Base-by-base conservation (phyloP, 2,888 invertebrate genomes). In the Endomychus coccineus region DNA sequence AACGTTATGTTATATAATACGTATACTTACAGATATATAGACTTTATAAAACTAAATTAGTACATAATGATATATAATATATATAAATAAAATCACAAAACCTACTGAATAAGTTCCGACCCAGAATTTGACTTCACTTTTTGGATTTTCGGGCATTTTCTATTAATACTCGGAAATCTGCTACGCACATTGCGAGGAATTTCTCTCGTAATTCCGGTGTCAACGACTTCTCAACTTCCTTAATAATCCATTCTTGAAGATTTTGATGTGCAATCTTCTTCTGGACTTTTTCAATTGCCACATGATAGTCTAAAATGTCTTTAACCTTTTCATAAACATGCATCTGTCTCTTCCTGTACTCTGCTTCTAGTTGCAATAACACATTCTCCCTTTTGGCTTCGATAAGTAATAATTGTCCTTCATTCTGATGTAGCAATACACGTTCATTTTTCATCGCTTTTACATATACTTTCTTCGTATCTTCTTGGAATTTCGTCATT, bases 321-420 rank as follows among this genome's bases (percentile, higher is more conserved):
- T 86, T 88, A 3, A 89, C 83, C 62, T 77, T 74, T n/a, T 61
- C 52, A 50, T 76, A 75, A 3, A 75, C 75, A 13, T 62, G 58
- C 52, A 71, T 63, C 30, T 79, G 55, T 36, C 83, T 69, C 50
- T 75, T 69, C 41, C 87, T 74, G 73, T 91, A 98, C 1, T 80
- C 81, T 24, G 90, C 87, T 68, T 98, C 98, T 16, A 96, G 70
- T 67, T 97, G 96, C 45, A 97, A 74, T 19, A 78, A 77, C 13
- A 98, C 78, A 66, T 94, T 95, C 64, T 96, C 94, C 58, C 80
- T 80, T 69, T 90, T 94, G 45, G 86, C 89, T 33, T 85, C 77
- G 46, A 85, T 74, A 27, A 94, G 11, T 12, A 40, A 10, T 27
- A 78, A 71, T 60, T 88, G 83, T 2, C 83, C 88, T 44, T 86